phyloP scores from a whole-genome alignment of 1,140 invertebrate genomes.

The Aphis craccivora region DNA sequence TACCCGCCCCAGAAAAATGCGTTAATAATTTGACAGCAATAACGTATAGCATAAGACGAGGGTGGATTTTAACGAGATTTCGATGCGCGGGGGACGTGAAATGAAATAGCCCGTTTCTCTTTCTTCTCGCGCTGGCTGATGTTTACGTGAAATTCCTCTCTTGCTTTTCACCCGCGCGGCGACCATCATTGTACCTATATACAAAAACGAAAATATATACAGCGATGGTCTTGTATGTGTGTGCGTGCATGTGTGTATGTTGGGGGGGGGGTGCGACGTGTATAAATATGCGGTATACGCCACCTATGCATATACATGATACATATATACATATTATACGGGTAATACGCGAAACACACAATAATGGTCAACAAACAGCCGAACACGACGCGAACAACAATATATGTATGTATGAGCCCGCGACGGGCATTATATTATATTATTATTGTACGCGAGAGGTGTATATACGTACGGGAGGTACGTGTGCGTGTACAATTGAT shows the following conservation, averaged over 20 bases:
- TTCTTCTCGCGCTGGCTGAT: neutral
- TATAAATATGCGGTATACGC: neutral
- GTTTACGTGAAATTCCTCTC: neutral
- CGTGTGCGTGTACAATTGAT: neutral
- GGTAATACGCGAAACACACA: neutral
- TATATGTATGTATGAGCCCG: neutral
- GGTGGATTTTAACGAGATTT: conserved; percentile 41
- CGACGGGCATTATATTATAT: too few relatives aligned
- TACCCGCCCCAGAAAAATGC: conserved; percentile 7
- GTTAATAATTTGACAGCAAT: conserved; percentile 31
- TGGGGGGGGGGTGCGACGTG: too few relatives aligned
- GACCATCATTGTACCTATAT: too few relatives aligned
- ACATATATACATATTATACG: neutral
- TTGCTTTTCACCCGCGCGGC: neutral
- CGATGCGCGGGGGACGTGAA: neutral
- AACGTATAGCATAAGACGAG: neutral
- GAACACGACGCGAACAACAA: neutral
- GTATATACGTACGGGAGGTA: too few relatives aligned
- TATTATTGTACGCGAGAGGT: too few relatives aligned
- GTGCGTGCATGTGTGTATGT: too few relatives aligned
- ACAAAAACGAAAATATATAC: neutral
- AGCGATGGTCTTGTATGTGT: too few relatives aligned
- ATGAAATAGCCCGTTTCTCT: neutral
- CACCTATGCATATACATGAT: neutral
- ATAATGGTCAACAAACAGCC: conserved; percentile 24